Evolutionary conservation across 1,140 invertebrate species (phyloP).

Genomic region (Hylyphantes graminicola): DNA sequence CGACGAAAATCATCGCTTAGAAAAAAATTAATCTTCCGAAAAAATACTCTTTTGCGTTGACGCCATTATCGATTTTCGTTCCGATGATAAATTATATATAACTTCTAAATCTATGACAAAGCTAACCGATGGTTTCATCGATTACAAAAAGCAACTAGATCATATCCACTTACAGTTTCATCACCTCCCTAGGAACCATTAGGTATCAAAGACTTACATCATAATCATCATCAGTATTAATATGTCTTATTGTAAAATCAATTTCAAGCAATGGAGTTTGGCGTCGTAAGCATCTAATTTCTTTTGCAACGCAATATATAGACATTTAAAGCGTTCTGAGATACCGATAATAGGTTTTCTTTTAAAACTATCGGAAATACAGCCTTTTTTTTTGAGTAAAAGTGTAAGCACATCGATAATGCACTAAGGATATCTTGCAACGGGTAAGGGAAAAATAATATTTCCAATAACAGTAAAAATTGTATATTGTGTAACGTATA

Average conservation of each 20-base stretch:
- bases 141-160: constrained; percentile 21
- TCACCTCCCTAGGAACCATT: constrained; percentile 12
- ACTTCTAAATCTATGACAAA: constrained; percentile 26
- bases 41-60: no score
- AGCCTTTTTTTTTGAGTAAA: background rate
- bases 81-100: constrained; percentile 29
- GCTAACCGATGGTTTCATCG: constrained; percentile 22
- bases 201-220: constrained; percentile 33
- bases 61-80: constrained; percentile 13
- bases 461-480: no score
- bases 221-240: constrained; percentile 44
- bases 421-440: no score
- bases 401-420: no score
- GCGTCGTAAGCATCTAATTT: constrained; percentile 22
- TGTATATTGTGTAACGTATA: no score
- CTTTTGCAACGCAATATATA: constrained; percentile 35
- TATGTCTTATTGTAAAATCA: constrained; percentile 46
- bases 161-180: constrained; percentile 17
- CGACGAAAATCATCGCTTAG: background rate
- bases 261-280: constrained; percentile 2
- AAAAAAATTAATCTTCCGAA: background rate
- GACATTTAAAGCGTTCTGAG: constrained; percentile 29
- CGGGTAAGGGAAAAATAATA: no score
- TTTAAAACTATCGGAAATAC: constrained; percentile 18
- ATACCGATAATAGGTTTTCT: constrained; percentile 26